Percentiles rank a stretch among this genome's conserved stretches.
phyloP scores from a whole-genome alignment of 2,113 vertebrate species.

The Hystrix brachyura region DNA sequence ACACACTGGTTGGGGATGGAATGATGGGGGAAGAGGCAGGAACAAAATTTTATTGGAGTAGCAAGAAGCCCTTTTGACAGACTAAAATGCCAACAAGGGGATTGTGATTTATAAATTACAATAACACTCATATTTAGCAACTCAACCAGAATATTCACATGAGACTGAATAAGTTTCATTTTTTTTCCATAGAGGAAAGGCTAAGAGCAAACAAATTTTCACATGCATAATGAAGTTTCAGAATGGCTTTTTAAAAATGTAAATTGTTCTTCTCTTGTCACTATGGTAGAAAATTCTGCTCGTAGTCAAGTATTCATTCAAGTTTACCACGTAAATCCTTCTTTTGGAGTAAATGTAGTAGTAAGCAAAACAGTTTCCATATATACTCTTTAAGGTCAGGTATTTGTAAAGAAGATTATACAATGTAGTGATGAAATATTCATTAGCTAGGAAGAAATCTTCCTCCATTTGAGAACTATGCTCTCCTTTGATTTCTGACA shows the following conservation, averaged over 20 bases:
- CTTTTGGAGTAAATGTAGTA: constrained; percentile 32
- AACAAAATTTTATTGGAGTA: constrained; percentile 56
- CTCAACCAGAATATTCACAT: constrained; percentile 52
- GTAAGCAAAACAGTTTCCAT: constrained; percentile 43
- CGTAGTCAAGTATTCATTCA: constrained; percentile 43
- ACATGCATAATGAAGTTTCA: constrained; percentile 71
- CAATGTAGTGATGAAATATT: constrained; percentile 41
- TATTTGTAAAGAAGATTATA: constrained; percentile 42
- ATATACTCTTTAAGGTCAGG: constrained; percentile 7
- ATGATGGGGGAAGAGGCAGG: background rate
- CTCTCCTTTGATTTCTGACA: constrained; percentile 24
- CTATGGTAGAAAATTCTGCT: constrained; percentile 11
- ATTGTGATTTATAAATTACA: constrained; percentile 73
- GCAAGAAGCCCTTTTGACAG: constrained; percentile 52
- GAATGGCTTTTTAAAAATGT: constrained; percentile 51
- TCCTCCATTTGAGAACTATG: constrained; percentile 26
- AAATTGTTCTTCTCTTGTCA: constrained; percentile 59
- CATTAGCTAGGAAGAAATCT: constrained; percentile 32
- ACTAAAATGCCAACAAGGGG: constrained; percentile 46
- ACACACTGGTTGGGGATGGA: background rate
- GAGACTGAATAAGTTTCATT: constrained; percentile 59
- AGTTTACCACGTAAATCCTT: constrained; percentile 44
- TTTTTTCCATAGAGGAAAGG: constrained; percentile 61
- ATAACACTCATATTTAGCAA: constrained; percentile 64
- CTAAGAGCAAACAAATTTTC: constrained; percentile 69